phyloP scores from a whole-genome alignment of 1,140 invertebrate genomes.

The Scaptomyza hsui region DNA sequence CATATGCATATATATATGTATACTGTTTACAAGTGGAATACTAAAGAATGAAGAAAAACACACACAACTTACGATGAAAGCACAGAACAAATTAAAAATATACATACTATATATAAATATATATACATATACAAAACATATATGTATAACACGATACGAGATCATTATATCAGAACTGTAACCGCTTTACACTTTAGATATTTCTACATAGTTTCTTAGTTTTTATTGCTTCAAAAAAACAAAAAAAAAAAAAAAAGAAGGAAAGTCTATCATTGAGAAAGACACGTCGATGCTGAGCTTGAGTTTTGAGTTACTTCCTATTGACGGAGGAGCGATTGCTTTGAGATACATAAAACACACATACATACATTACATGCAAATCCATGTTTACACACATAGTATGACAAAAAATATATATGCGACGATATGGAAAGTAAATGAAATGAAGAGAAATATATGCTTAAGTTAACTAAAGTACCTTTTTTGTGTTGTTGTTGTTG shows the following conservation, averaged over 20 bases:
- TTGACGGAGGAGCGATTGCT: slow-evolving; percentile 4
- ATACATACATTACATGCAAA: not conserved
- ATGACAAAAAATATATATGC: slow-evolving; percentile 23
- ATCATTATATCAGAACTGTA: slow-evolving; percentile 22
- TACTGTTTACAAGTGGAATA: slow-evolving; percentile 17
- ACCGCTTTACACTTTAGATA: slow-evolving; percentile 15
- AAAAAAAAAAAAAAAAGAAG: not conserved
- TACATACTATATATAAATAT: slow-evolving; percentile 11
- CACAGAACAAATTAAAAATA: slow-evolving; percentile 27
- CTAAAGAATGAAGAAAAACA: not conserved
- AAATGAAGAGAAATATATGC: slow-evolving; percentile 37
- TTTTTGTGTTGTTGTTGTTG: slow-evolving; percentile 67
- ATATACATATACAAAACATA: slow-evolving; percentile 6
- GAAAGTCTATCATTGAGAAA: not conserved
- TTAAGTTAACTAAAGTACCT: slow-evolving; percentile 68
- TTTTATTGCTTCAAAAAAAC: slow-evolving; percentile 15
- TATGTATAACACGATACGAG: slow-evolving; percentile 7
- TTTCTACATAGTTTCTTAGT: slow-evolving; percentile 35
- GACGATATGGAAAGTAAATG: slow-evolving; percentile 41
- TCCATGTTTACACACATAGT: slow-evolving; percentile 17
- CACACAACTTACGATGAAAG: slow-evolving; percentile 24
- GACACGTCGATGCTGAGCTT: slow-evolving; percentile 14
- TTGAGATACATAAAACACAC: not conserved
- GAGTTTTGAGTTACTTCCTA: slow-evolving; percentile 4
- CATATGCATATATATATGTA: slow-evolving; percentile 24